Conservation (phyloP, 1,140 invertebrate species). For the Melanaphis sacchari region DNA sequence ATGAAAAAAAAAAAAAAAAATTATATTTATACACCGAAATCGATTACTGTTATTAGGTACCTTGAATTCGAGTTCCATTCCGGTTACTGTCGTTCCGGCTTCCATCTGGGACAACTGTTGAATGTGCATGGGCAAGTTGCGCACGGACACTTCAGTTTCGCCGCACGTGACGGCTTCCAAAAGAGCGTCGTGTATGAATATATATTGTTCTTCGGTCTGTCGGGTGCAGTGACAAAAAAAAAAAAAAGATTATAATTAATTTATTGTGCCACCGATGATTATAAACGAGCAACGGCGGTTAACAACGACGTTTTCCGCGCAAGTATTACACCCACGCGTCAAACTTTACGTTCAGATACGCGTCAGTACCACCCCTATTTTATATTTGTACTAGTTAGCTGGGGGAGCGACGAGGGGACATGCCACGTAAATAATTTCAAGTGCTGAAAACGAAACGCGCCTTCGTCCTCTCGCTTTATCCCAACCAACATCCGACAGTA, state of each 20-base stretch:
- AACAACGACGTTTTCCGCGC: not conserved
- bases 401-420: no score
- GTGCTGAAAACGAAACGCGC: no score
- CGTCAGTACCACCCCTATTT: no score
- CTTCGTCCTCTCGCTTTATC: no score
- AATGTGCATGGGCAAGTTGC: constrained; percentile 87
- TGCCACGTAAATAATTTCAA: no score
- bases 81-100: constrained; percentile 86
- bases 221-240: no score
- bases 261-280: not conserved
- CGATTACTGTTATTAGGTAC: constrained; percentile 62
- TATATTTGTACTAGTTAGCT: no score
- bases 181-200: constrained; percentile 97
- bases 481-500: no score
- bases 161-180: constrained; percentile 96
- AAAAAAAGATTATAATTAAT: not conserved
- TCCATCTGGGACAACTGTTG: constrained; percentile 87
- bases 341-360: no score
- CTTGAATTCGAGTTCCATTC: constrained; percentile 98
- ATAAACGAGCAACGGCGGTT: not conserved
- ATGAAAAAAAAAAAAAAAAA: no score
- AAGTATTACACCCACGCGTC: no score
- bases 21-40: not conserved
- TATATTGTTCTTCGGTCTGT: constrained; percentile 99
- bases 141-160: constrained; percentile 84